A percentile compares a stretch with the other conserved stretches of the same genome.
Conservation (phyloP, 2,113 vertebrate genomes). For the Esox niger region DNA sequence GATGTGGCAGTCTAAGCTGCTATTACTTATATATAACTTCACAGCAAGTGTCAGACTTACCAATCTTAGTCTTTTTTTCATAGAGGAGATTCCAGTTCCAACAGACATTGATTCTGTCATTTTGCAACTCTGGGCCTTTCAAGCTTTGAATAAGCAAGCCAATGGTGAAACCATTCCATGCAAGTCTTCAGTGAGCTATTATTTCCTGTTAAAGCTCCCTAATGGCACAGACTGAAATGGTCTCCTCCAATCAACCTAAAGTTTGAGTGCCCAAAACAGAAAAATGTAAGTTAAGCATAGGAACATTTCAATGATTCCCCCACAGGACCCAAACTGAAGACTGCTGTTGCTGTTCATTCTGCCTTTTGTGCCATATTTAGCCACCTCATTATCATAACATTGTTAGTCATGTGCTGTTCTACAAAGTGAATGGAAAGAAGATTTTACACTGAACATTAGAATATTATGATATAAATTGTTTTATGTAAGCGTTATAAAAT, state of each 20-base stretch:
- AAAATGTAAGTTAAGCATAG: slow-evolving; percentile 22
- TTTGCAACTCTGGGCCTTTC: slow-evolving; percentile 6
- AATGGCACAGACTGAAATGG: slow-evolving; percentile 42
- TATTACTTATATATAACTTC: background rate
- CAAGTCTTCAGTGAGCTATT: slow-evolving; percentile 35
- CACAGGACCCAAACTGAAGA: slow-evolving; percentile 47
- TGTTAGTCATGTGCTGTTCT: background rate
- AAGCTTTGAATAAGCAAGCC: slow-evolving; percentile 27
- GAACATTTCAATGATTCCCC: slow-evolving; percentile 32
- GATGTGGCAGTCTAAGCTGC: background rate
- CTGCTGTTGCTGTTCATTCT: slow-evolving; percentile 31
- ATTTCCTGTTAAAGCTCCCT: slow-evolving; percentile 55
- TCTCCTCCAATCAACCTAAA: slow-evolving; percentile 56
- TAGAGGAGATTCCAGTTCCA: slow-evolving; percentile 20
- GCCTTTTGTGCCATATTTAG: slow-evolving; percentile 24
- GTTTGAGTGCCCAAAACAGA: slow-evolving; percentile 27
- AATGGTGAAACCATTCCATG: slow-evolving; percentile 48
- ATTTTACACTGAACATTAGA: no score
- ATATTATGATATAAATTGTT: no score
- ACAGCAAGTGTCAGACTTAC: background rate
- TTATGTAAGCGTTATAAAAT: no score
- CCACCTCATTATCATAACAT: slow-evolving; percentile 18
- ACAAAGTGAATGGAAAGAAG: background rate
- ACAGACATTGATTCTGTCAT: slow-evolving; percentile 21
- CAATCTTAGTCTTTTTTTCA: slow-evolving; percentile 20